Evolutionary conservation across 2,797 vertebrate genomes (phyloP), one percentile per base, ranked within the genome.

Genomic region (Fistularia commersonii): DNA sequence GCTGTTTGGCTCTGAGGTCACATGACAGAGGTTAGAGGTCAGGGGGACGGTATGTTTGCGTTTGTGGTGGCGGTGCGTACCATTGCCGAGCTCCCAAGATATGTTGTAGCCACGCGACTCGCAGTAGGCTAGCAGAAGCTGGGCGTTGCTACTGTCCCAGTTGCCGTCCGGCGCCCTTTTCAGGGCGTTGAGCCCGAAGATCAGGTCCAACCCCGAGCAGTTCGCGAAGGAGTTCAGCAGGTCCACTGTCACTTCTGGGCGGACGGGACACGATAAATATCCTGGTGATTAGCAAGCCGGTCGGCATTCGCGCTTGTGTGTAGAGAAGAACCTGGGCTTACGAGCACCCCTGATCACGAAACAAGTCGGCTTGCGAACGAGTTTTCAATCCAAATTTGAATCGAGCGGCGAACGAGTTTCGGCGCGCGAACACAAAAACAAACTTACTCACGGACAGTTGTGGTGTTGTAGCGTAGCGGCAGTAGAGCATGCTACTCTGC

Each of bases 61-160:
- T 34, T 6, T 33, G 45, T 33, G 34, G 44, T 11, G 23, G 8
- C 4, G 32, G 11, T 7, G 6, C 3, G n/a, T 70, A 95, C 94
- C 97, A 1, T 98, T 99, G 11, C 97, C 97, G 0, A 99, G 91
- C 83, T 98, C 97, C 96, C 96, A 99, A 54, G 91, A 92, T 79
- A 97, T 88, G 53, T 57, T 64, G 71, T 97, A 98, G 0, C 61
- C 52, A 60, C 42, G 86, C 1, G 83, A 91, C 53, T 91, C 67
- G 0, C 94, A 95, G 83, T 98, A 98, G 52, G 74, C 72, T 58
- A 98, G 81, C 49, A 99, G 87, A 0, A 50, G 36, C 56, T 47
- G 63, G 4, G 96, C 94, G 0, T 99, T 98, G 0, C 85, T 87
- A 71, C 90, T 92, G 79, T 98, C 87, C 97, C 97, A 99, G 8